These are phyloP conservation scores for Parazoanthus darwini DNA, from an alignment of 92 coral and sea anemone genomes.

Conservation along the genomic window DNA sequence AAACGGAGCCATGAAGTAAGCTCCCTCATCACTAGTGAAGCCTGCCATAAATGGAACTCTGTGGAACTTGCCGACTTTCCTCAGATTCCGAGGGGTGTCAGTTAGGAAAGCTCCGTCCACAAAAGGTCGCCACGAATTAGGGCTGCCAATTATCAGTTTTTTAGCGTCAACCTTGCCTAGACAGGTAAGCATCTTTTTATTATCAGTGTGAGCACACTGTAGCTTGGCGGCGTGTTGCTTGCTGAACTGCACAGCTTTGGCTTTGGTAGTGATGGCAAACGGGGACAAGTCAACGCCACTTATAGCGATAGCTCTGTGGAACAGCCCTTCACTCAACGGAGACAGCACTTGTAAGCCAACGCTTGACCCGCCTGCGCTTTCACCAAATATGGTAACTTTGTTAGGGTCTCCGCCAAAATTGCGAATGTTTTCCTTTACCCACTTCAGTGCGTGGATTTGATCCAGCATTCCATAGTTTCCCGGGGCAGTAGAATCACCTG, in stretches of 20 bases:
- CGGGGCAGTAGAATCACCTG: conserved; percentile 71
- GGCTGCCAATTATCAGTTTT: background rate
- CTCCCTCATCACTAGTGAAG: conserved; percentile 86
- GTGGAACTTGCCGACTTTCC: conserved; percentile 66
- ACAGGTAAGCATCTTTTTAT: conserved; percentile 50
- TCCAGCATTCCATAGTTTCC: conserved; percentile 92
- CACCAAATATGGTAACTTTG: conserved; percentile 85
- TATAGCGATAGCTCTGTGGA: conserved; percentile 76
- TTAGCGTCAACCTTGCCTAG: conserved; percentile 64
- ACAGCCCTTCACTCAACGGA: conserved; percentile 72
- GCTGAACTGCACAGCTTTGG: conserved; percentile 58
- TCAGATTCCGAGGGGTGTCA: conserved; percentile 69
- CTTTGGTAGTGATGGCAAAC: conserved; percentile 53
- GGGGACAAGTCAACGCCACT: conserved; percentile 82
- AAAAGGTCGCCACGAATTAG: conserved; percentile 75
- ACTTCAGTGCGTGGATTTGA: conserved; percentile 76
- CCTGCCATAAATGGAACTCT: conserved; percentile 67
- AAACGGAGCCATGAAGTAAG: conserved; percentile 49
- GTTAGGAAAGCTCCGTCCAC: conserved; percentile 65
- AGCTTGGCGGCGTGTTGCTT: conserved; percentile 41
- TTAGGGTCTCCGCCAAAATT: conserved; percentile 77
- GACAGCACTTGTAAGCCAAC: conserved; percentile 76
- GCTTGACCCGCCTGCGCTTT: conserved; percentile 90
- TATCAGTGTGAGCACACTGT: conserved; percentile 54
- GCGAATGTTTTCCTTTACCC: conserved; percentile 75